A percentile compares a stretch with the other conserved stretches of the same genome.
Evolutionary conservation across 2,797 vertebrate genomes (phyloP).

Genomic region (Pseudochromis fuscus): DNA sequence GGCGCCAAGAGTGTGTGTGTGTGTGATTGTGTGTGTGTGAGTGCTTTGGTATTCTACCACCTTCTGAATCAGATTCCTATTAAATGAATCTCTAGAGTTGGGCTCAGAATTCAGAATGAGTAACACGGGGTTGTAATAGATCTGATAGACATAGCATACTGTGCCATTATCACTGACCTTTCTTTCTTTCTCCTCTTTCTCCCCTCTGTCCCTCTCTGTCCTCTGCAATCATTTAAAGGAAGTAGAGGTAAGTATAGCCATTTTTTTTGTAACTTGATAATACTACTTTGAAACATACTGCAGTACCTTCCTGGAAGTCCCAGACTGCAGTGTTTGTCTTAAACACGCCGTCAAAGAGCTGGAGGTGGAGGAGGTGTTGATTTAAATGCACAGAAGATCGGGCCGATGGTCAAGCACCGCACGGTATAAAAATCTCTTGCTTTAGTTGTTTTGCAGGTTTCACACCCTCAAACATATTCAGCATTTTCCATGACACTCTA

Average conservation of each 20-base stretch:
- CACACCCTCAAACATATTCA: neutral
- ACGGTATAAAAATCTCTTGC: constrained; percentile 34
- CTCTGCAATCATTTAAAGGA: constrained; percentile 90
- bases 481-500: constrained; percentile 1
- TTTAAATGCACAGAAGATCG: constrained; percentile 51
- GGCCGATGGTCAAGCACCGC: constrained; percentile 28
- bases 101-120: constrained; percentile 72
- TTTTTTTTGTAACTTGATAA: constrained; percentile 46
- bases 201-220: constrained; percentile 47
- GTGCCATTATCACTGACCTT: constrained; percentile 78
- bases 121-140: constrained; percentile 63
- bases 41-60: constrained; percentile 54
- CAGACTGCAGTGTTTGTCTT: constrained; percentile 18
- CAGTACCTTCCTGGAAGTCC: constrained; percentile 3
- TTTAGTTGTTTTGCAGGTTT: constrained; percentile 19
- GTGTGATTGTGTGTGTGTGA: constrained; percentile 36
- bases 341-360: constrained; percentile 23
- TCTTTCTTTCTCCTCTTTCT: constrained; percentile 69
- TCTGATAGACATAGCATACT: constrained; percentile 64
- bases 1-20: neutral
- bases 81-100: constrained; percentile 61
- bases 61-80: constrained; percentile 62
- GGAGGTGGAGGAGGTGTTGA: constrained; percentile 30
- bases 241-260: constrained; percentile 92
- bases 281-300: constrained; percentile 12